Evolutionary conservation across 2,888 invertebrate species (phyloP), one percentile per base, ranked within the genome.

Genomic region (Spilarctia lutea): DNA sequence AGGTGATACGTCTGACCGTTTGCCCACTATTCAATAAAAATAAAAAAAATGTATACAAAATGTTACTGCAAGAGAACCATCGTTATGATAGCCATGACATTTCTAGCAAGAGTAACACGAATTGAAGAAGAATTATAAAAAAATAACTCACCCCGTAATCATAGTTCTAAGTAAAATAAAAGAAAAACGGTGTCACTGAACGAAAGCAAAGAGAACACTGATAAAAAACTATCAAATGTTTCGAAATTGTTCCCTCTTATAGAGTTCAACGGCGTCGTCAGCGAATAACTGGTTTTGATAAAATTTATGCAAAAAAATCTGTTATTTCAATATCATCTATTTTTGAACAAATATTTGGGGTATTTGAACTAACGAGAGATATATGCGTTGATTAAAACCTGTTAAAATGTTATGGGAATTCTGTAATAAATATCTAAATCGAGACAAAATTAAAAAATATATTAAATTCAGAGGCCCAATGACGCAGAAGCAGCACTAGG

Each of bases 241-340:
- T 60, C 42, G 27, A 65, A 76, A 80, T 78, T 65, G 45, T 75
- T 74, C 68, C 60, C 42, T 67, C 35, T 67, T 67, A 2, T 10
- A 52, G 35, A 76, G 81, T 80, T 84, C 83, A 74, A 70, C 27
- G 80, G 45, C 72, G 66, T 48, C 71, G 70, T 69, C 74, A 48
- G 69, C 20, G 27, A 33, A 56, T 52, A 83, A 84, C 84, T 68
- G 27, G 84, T 84, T 83, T 74, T 35, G 69, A 60, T 73, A 42
- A 73, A 75, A 71, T 27, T 75, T 72, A 75, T 30, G 60, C 60
- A 27, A 18, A 75, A 63, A 73, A 68, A 75, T 78, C 71, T 24
- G n/a, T 60, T 63, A 79, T 73, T 67, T 66, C 48, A 63, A 18
- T 42, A 66, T 35, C 52, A 27, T 48, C n/a, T 60, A 42, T 42